Percentiles rank a stretch among this genome's conserved stretches.
Conservation (phyloP, 2,113 vertebrate species). For the Bos javanicus region DNA sequence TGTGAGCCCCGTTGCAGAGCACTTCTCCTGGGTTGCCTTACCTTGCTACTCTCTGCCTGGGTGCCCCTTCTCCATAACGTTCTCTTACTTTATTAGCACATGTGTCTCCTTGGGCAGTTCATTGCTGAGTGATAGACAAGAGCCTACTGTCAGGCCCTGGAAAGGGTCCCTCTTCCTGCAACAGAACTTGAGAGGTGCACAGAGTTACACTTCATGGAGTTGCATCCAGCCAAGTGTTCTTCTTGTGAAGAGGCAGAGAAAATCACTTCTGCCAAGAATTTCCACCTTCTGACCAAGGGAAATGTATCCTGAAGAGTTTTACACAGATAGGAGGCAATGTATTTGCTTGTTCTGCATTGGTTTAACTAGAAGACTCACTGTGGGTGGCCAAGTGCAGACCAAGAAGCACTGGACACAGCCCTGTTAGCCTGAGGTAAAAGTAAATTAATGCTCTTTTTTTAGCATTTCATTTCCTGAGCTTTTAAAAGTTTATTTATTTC, state of each 20-base stretch:
- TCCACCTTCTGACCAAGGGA: constrained; percentile 70
- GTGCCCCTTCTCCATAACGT: background rate
- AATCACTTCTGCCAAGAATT: constrained; percentile 73
- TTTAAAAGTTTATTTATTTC: background rate
- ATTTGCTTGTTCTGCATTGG: constrained; percentile 70
- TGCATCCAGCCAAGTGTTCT: constrained; percentile 69
- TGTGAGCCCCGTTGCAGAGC: background rate
- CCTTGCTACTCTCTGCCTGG: background rate
- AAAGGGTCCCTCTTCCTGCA: background rate
- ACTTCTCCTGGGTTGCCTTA: background rate
- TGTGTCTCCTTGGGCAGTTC: background rate
- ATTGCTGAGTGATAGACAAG: background rate
- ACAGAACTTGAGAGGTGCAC: constrained; percentile 50
- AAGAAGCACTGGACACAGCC: constrained; percentile 64
- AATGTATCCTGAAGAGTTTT: constrained; percentile 68
- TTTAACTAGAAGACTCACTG: constrained; percentile 74
- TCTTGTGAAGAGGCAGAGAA: constrained; percentile 73
- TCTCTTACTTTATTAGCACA: background rate
- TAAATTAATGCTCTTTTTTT: constrained; percentile 33
- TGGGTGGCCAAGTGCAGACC: constrained; percentile 70
- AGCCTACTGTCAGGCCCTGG: background rate
- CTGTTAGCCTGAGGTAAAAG: constrained; percentile 70
- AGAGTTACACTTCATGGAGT: constrained; percentile 70
- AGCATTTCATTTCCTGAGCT: background rate
- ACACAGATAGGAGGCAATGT: constrained; percentile 59